A percentile compares a stretch with the other conserved stretches of the same genome.
phyloP scores from a whole-genome alignment of 2,888 invertebrate species.

The Hypena proboscidalis region DNA sequence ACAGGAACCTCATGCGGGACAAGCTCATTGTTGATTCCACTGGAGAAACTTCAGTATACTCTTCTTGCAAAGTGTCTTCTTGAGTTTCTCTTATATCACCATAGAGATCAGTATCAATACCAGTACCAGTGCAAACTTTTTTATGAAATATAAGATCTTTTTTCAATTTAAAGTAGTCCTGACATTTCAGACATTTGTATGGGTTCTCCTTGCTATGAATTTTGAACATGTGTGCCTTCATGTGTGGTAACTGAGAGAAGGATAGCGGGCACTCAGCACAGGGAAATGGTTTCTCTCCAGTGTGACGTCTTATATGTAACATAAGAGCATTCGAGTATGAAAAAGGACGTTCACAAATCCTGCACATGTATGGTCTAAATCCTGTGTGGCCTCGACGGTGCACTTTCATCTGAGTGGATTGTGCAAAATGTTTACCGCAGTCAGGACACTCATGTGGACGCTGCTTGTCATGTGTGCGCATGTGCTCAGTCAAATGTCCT shows the following conservation, averaged over 20 bases:
- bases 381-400: constrained; percentile 94
- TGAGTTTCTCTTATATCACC: constrained; percentile 6
- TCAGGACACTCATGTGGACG: constrained; percentile 92
- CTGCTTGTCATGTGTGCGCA: constrained; percentile 91
- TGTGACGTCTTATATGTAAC: constrained; percentile 92
- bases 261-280: constrained; percentile 89
- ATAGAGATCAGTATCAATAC: constrained; percentile 53
- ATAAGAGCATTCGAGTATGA: constrained; percentile 94
- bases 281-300: constrained; percentile 93
- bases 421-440: constrained; percentile 92
- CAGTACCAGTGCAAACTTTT: constrained; percentile 73
- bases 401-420: constrained; percentile 93
- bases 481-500: constrained; percentile 92
- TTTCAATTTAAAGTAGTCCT: constrained; percentile 91
- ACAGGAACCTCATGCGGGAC: constrained; percentile 90
- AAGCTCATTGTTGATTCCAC: constrained; percentile 86
- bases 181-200: constrained; percentile 91
- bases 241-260: constrained; percentile 93
- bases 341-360: constrained; percentile 92
- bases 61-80: constrained; percentile 3
- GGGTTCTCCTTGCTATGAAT: constrained; percentile 92
- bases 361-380: constrained; percentile 92
- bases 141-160: constrained; percentile 88
- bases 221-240: constrained; percentile 95
- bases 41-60: constrained; percentile 1